These are phyloP conservation scores for Cecidostiba fungosa DNA, from an alignment of 2,888 invertebrate genomes.

Conservation along the genomic window DNA sequence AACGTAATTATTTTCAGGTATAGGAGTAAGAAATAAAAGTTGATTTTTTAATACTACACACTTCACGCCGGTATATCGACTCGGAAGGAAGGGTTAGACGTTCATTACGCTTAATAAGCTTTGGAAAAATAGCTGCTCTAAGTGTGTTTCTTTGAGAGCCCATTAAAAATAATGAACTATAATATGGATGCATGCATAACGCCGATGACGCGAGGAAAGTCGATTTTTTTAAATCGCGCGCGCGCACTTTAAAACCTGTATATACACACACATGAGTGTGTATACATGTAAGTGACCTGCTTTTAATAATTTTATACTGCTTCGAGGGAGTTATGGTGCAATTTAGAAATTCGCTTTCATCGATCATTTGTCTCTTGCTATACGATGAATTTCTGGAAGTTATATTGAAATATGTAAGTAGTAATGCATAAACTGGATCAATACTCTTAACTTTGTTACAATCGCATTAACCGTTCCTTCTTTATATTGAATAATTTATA, in stretches of 20 bases:
- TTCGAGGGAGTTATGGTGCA: neutral
- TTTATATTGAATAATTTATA: too few species aligned
- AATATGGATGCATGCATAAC: neutral
- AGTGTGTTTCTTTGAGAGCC: neutral
- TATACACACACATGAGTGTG: neutral
- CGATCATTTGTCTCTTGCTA: neutral
- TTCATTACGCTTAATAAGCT: slow-evolving; percentile 17
- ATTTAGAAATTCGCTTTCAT: neutral
- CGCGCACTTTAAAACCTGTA: neutral
- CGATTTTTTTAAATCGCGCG: slow-evolving; percentile 1
- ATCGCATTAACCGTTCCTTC: too few species aligned
- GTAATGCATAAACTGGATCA: too few species aligned
- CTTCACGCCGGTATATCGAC: neutral
- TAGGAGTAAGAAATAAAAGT: neutral
- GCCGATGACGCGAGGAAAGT: neutral
- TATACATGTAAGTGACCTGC: neutral
- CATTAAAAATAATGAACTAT: slow-evolving; percentile 23
- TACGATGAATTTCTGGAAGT: neutral
- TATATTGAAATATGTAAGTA: too few species aligned
- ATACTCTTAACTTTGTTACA: too few species aligned
- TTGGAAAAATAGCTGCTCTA: neutral
- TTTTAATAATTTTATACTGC: slow-evolving; percentile 5
- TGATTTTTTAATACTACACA: neutral
- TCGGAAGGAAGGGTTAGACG: neutral
- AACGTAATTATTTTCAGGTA: neutral